Evolutionary conservation across 2,888 invertebrate genomes (phyloP), one percentile per base, ranked within the genome.

Genomic region (Calameuta pallipes): DNA sequence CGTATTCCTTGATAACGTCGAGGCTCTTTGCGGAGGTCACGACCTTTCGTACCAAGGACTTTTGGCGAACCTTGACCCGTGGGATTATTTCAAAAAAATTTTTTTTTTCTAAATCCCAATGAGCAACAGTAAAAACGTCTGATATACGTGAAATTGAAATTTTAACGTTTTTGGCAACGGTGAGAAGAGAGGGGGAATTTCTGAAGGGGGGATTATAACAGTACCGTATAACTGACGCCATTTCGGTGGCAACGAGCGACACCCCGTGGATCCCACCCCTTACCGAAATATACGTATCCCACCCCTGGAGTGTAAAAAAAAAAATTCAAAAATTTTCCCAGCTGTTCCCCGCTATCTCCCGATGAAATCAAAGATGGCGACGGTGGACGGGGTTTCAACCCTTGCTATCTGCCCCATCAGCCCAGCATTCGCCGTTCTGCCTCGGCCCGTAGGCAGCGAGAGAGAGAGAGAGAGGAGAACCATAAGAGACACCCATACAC

Each of bases 361-460:
- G 78, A 80, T 76, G 76, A 83, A 82, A 91, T 91, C 91, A 87
- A 90, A 89, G 82, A 90, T 90, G 90, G 90, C 90, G 89, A 76
- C 79, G 75, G 76, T 74, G 73, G 76, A 73, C 79, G 80, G 80
- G 85, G 84, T 89, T 90, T 89, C 91, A 90, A 91, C 91, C 91
- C 90, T 91, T 90, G 88, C 90, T 89, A 89, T 89, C 89, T 85
- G 85, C 80, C 84, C 84, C 85, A 89, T 90, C 78, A 78, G 75
- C 76, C 33, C 23, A 34, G 12, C 71, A 11, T 56, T 56, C 41
- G 9, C 41, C 9, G 41, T 23, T 56, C 56, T 56, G 15, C 71
- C 71, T 2, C 89, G 79, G 76, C 76, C 69, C 81, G 80, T 56
- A 56, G 36, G 36, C 12, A 30, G 12, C 15, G 31, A n/a, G 31